Conservation (phyloP, 2,888 invertebrate species). For the Pyrgus malvae region DNA sequence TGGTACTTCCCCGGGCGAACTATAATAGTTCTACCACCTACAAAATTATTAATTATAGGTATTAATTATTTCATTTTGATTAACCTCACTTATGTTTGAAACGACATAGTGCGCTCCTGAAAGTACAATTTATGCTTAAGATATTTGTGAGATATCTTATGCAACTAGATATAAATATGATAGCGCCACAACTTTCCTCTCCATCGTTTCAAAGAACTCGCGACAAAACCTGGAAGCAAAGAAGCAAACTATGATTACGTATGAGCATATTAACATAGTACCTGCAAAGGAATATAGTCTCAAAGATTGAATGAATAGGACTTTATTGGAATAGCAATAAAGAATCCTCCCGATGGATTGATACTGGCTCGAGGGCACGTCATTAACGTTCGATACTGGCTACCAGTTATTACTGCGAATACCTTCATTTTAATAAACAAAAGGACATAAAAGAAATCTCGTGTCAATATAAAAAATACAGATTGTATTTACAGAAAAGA, state of each 20-base stretch:
- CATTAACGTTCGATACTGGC: slow-evolving; percentile 67
- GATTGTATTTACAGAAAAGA: too few species aligned
- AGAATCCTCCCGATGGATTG: slow-evolving; percentile 56
- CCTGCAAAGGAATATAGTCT: slow-evolving; percentile 28
- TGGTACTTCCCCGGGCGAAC: too few species aligned
- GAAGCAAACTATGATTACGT: slow-evolving; percentile 36
- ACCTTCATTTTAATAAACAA: slow-evolving; percentile 39
- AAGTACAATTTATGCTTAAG: too few species aligned
- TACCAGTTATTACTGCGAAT: slow-evolving; percentile 53
- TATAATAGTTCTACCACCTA: too few species aligned
- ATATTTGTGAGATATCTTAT: too few species aligned
- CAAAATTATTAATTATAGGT: too few species aligned
- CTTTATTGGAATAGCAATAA: slow-evolving; percentile 27
- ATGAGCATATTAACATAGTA: slow-evolving; percentile 1
- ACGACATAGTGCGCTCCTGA: too few species aligned
- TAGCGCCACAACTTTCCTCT: neutral
- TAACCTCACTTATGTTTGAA: too few species aligned
- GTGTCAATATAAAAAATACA: too few species aligned
- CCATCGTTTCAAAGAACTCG: slow-evolving; percentile 7
- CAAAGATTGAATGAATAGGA: slow-evolving; percentile 12
- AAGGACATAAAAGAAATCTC: too few species aligned
- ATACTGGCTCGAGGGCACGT: slow-evolving; percentile 54
- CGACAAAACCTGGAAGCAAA: slow-evolving; percentile 26
- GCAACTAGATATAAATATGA: neutral
- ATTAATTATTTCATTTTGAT: too few species aligned